Conservation (phyloP, 2,888 invertebrate species). For the Rapana venosa region DNA sequence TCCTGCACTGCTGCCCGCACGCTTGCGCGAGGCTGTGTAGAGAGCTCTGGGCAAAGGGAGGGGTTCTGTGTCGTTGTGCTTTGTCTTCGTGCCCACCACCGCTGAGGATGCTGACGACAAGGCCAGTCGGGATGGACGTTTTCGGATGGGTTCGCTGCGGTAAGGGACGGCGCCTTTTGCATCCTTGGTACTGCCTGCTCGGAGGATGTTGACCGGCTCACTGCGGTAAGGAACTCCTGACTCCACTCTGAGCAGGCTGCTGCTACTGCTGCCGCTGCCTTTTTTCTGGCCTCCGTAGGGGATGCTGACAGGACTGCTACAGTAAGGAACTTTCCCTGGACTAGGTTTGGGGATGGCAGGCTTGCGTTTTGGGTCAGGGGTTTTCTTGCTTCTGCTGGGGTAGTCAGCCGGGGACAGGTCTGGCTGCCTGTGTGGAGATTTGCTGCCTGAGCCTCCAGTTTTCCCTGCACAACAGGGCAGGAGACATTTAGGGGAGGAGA, state of each 20-base stretch:
- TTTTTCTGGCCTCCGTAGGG: not conserved
- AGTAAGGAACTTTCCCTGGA: not conserved
- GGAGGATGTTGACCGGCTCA: constrained; percentile 20
- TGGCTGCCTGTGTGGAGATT: not conserved
- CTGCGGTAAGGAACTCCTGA: constrained; percentile 5
- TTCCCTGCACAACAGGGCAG: constrained; percentile 9
- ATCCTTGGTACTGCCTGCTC: not conserved
- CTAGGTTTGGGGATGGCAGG: not conserved
- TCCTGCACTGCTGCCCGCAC: not conserved
- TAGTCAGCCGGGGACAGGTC: not conserved
- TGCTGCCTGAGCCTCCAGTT: not conserved
- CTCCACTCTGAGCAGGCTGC: not conserved
- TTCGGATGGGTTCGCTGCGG: constrained; percentile 20
- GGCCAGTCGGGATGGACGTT: not conserved
- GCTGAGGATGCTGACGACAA: not conserved
- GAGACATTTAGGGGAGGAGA: not conserved
- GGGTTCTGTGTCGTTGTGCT: not conserved
- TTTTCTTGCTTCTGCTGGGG: not conserved
- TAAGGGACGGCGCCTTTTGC: not conserved
- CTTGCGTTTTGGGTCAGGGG: not conserved
- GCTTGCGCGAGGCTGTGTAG: not conserved
- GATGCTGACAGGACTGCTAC: constrained; percentile 6
- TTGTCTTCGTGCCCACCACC: too few relatives aligned
- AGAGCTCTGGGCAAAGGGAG: not conserved
- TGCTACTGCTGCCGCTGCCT: not conserved